Conservation (phyloP, 2,113 vertebrate species). For the Bujurquina vittata region DNA sequence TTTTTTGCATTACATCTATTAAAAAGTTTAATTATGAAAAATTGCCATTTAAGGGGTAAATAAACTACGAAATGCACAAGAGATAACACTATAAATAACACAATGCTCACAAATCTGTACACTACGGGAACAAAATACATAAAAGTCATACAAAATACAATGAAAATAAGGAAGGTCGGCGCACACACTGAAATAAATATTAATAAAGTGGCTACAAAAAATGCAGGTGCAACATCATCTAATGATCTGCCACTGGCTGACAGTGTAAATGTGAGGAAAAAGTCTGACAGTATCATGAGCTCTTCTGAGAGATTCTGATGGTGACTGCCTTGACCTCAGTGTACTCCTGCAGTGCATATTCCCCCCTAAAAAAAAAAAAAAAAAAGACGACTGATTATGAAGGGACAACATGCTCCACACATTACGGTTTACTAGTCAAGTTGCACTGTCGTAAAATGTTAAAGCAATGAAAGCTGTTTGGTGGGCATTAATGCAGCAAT, state of each 20-base stretch:
- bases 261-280: background rate
- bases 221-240: background rate
- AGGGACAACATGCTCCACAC: background rate
- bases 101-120: background rate
- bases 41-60: slow-evolving; percentile 2
- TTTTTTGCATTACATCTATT: slow-evolving; percentile 54
- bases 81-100: background rate
- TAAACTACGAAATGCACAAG: background rate
- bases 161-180: background rate
- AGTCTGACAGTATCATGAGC: slow-evolving; percentile 77
- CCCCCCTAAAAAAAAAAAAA: slow-evolving; percentile 80
- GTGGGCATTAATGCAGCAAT: background rate
- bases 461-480: background rate
- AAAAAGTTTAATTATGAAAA: slow-evolving; percentile 37
- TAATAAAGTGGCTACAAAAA: background rate
- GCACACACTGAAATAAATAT: background rate
- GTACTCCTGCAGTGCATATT: slow-evolving; percentile 89
- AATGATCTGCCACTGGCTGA: background rate
- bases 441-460: background rate
- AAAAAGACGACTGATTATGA: background rate
- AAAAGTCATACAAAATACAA: background rate
- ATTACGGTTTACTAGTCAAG: background rate
- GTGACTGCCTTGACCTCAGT: slow-evolving; percentile 90
- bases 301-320: slow-evolving; percentile 89
- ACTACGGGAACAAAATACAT: background rate